A percentile compares a stretch with the other conserved stretches of the same genome.
These are phyloP conservation scores for Salminus brasiliensis DNA, from an alignment of 2,113 vertebrate species.

Conservation along the genomic window DNA sequence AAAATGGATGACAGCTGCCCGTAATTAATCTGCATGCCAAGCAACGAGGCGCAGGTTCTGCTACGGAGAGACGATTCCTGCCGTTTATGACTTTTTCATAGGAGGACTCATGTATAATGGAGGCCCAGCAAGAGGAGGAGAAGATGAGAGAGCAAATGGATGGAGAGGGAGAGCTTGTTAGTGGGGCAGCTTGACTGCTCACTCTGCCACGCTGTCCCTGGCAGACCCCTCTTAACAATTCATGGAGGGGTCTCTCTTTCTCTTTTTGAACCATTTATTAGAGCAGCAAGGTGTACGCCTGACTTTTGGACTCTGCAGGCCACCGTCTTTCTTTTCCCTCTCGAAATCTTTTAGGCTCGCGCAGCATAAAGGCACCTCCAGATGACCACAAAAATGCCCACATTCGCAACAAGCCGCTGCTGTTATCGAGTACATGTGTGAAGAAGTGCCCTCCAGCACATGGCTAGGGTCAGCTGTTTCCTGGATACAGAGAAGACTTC, in stretches of 20 bases:
- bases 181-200: conserved; percentile 39
- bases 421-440: conserved; percentile 29
- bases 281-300: conserved; percentile 13
- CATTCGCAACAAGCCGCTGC: conserved; percentile 30
- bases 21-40: conserved; percentile 53
- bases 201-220: conserved; percentile 38
- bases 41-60: conserved; percentile 28
- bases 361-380: conserved; percentile 8
- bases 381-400: conserved; percentile 12
- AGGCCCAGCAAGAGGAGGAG: conserved; percentile 29
- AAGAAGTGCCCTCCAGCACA: conserved; percentile 45
- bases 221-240: conserved; percentile 49
- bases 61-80: conserved; percentile 23
- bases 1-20: conserved; percentile 52
- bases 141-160: conserved; percentile 36
- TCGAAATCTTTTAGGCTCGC: neutral
- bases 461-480: conserved; percentile 54
- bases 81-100: conserved; percentile 55
- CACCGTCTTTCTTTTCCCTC: neutral
- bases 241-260: conserved; percentile 42
- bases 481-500: conserved; percentile 55
- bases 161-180: conserved; percentile 47
- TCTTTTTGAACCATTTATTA: conserved; percentile 30
- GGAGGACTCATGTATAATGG: conserved; percentile 51
- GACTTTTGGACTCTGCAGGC: neutral